Evolutionary conservation across 2,888 invertebrate genomes (phyloP), one percentile per base, ranked within the genome.

Genomic region (Platynereis dumerilii): DNA sequence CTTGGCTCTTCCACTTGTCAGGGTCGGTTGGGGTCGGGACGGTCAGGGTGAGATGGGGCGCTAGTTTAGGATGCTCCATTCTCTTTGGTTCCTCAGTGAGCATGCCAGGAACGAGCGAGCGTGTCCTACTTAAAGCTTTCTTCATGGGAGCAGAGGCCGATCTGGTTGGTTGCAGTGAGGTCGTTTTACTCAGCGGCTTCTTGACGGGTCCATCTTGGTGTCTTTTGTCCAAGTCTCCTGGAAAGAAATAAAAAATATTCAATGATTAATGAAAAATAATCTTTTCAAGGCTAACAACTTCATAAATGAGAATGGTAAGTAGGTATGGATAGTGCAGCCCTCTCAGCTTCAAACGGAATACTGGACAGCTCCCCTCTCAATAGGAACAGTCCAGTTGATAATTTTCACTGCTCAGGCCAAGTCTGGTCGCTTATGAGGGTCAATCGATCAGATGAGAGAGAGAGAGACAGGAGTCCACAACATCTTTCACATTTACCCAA

Each of bases 151-250:
- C 34, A 12, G 12, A 73, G 5, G 69, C 69, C 5, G 75, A 48
- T 20, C 77, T 75, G 39, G 69, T 69, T 3, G 77, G 76, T 57
- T 77, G 71, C 12, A 68, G 65, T 1, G 76, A 65, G 2, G 70
- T 66, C 27, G 69, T 69, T 54, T 75, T 77, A 24, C 62, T 57
- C 1, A 68, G 75, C 24, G 87, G 87, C 60, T 87, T 82, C 75
- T 87, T 88, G 45, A 87, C 69, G 12, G 58, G 59, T 28, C n/a
- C 24, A 17, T 52, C 60, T 42, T 34, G 60, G n/a, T 52, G n/a
- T 42, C 86, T 83, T 80, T 85, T 83, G 63, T 85, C 76, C 63
- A 83, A 82, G 39, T 83, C 82, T 64, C 82, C 84, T 83, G 77
- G 44, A 73, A 68, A 67, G 48, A 39, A 74, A 44, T 7, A 61